Percentiles rank a stretch among this genome's conserved stretches.
Evolutionary conservation across 2,888 invertebrate species (phyloP).

Genomic region (Operophtera brumata): DNA sequence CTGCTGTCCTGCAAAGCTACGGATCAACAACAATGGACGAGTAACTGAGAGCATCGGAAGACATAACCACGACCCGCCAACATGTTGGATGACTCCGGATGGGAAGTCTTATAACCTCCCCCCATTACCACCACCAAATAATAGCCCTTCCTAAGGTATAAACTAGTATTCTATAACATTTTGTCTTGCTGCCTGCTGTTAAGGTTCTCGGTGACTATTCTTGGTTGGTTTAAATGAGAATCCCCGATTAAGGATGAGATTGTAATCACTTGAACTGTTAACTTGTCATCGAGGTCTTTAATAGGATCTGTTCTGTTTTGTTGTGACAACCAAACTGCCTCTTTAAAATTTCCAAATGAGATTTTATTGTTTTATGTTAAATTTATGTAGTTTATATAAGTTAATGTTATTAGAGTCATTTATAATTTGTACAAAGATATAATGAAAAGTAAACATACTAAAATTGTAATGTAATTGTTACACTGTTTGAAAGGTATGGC

Average conservation of each 20-base stretch:
- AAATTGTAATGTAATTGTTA: constrained; percentile 2
- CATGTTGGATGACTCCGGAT: constrained; percentile 77
- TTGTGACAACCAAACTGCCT: constrained; percentile 45
- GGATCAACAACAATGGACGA: constrained; percentile 71
- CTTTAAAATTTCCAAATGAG: constrained; percentile 44
- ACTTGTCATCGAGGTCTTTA: no score
- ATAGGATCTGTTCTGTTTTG: background rate
- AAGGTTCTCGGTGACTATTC: constrained; percentile 1
- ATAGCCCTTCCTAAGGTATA: constrained; percentile 45
- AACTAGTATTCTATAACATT: constrained; percentile 47
- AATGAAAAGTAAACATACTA: background rate
- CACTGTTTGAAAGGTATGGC: background rate
- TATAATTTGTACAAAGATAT: constrained; percentile 28
- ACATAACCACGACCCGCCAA: constrained; percentile 75
- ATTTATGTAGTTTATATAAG: constrained; percentile 10
- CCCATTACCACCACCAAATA: constrained; percentile 54
- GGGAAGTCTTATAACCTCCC: constrained; percentile 73
- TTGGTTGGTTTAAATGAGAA: no score
- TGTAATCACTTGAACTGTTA: no score
- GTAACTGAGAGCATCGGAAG: constrained; percentile 73
- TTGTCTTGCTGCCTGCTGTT: constrained; percentile 19
- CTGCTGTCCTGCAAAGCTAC: constrained; percentile 72
- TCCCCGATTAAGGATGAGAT: no score
- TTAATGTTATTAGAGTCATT: constrained; percentile 28
- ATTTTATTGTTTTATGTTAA: constrained; percentile 41